Conservation (phyloP, 2,113 vertebrate genomes). For the Prietella phreatophila region DNA sequence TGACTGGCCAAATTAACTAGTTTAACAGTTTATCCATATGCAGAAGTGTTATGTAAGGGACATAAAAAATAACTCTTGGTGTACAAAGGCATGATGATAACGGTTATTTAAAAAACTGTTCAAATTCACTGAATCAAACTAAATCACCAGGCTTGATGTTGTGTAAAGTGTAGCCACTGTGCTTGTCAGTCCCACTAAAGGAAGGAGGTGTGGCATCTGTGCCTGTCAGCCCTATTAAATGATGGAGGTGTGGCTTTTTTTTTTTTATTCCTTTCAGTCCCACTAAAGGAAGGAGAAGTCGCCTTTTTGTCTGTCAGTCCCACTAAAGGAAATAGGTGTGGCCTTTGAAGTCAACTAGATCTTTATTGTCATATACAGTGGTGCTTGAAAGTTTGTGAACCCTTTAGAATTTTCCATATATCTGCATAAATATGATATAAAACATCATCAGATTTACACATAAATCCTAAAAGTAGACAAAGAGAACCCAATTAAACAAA, state of each 20-base stretch:
- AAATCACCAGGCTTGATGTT: background rate
- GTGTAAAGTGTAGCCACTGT: background rate
- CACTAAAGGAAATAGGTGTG: background rate
- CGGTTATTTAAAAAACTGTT: background rate
- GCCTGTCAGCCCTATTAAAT: background rate
- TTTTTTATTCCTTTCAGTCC: background rate
- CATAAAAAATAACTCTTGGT: slow-evolving; percentile 4
- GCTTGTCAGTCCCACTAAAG: background rate
- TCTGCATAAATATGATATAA: too few species aligned
- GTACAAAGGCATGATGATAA: background rate
- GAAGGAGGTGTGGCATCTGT: background rate
- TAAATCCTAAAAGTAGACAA: too few species aligned
- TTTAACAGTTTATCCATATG: background rate
- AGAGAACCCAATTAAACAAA: too few species aligned
- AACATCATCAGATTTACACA: too few species aligned
- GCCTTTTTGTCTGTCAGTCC: background rate
- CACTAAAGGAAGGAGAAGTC: background rate
- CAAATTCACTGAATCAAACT: background rate
- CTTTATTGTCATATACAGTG: background rate
- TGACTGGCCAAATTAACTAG: background rate
- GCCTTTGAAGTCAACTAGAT: background rate
- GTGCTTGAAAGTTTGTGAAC: too few species aligned
- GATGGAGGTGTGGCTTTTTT: background rate
- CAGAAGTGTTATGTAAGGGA: background rate
- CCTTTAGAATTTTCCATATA: too few species aligned